A percentile compares a stretch with the other conserved stretches of the same genome.
phyloP scores from a whole-genome alignment of 2,797 vertebrate species.

The Holocentrus rufus region DNA sequence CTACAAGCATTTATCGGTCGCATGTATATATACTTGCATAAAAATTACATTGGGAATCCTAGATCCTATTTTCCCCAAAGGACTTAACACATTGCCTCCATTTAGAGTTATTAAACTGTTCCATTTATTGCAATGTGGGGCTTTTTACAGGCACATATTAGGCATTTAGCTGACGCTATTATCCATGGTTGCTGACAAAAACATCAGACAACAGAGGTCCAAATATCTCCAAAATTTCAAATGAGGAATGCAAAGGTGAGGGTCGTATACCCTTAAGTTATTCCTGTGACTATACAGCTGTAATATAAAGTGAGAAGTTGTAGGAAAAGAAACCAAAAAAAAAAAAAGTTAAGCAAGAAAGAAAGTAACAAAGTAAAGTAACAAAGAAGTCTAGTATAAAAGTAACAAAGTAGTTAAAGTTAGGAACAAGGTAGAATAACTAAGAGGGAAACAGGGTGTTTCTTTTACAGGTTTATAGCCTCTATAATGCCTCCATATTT shows the following conservation, averaged over 20 bases:
- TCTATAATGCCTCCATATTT: not conserved
- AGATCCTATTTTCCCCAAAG: not conserved
- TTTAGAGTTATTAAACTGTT: not conserved
- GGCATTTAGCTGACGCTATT: no score
- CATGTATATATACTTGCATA: not conserved
- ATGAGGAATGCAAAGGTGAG: conserved; percentile 45
- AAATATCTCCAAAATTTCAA: conserved; percentile 20
- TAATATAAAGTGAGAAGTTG: no score
- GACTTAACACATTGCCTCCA: not conserved
- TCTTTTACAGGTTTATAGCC: conserved; percentile 18
- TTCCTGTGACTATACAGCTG: conserved; percentile 1
- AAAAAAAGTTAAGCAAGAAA: not conserved
- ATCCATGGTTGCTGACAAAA: not conserved
- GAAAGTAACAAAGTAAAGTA: no score
- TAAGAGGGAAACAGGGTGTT: no score
- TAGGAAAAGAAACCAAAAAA: no score
- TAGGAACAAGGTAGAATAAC: no score
- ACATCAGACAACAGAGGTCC: no score
- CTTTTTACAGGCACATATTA: not conserved
- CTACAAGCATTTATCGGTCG: no score
- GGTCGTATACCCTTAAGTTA: not conserved
- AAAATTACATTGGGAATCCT: not conserved
- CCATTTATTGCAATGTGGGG: not conserved
- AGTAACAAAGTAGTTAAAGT: no score
- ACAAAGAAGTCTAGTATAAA: no score